Base-by-base conservation (phyloP, 2,113 vertebrate genomes). In the Erythrolamprus reginae region DNA sequence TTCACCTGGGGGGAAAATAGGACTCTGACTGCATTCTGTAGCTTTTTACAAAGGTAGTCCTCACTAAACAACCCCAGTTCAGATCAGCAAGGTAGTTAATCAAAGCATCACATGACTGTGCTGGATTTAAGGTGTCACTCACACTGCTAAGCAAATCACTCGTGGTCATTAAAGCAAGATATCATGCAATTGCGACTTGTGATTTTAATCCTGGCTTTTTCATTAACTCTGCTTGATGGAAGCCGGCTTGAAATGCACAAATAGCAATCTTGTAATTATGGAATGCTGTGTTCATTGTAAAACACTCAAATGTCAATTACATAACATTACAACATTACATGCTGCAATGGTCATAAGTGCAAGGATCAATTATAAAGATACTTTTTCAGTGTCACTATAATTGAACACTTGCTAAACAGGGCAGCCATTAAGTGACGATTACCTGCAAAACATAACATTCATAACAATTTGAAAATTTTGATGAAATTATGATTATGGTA, bases 1-100 rank as follows among this genome's bases (percentile, higher is more conserved):
- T 38, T 88, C 91, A 92, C 52, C 85, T 89, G 82, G 84, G 90
- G 91, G 94, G 91, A 95, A 38, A 42, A 93, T n/a, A 88, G 55
- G 65, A 89, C 82, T 77, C 93, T 93, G 86, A 8, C 56, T 90
- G 21, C 83, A 90, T 89, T 86, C 50, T 85, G 90, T 77, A 53
- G 93, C 87, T 94, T 58, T 90, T 92, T 85, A 89, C 51, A 93
- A 19, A 9, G 33, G 17, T 77, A 9, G 19, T 42, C 33, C 70
- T 77, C 70, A 19, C 70, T 42, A 77, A 77, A 42, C 70, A 9
- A 42, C 7, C 33, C 38, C 33, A 77, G 21, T 77, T 77, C 6
- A 3, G 65, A 77, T 38, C 0, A 6, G n/a, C 12, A 70, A 5
- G 17, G 33, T 42, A 17, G 17, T 77, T 77, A 77, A 77, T 15